These are phyloP conservation scores for Halcyon leucocephala DNA, from an alignment of 2,797 vertebrate genomes.

Conservation along the genomic window DNA sequence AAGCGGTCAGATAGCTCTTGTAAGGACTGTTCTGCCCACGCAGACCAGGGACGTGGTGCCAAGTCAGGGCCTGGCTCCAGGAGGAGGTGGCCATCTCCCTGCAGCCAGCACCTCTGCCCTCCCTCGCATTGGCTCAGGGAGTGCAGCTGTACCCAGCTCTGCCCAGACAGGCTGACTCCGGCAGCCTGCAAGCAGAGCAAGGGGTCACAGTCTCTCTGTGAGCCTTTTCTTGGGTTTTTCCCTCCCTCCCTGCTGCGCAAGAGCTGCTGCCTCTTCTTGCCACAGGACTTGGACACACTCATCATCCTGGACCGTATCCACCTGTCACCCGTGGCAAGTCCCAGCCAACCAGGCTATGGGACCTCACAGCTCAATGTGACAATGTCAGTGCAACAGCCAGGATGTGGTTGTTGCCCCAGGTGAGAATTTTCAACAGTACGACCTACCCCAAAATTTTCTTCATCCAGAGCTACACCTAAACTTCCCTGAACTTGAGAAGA, in stretches of 20 bases:
- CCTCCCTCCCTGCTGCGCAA: rapidly evolving
- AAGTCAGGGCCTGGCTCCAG: background rate
- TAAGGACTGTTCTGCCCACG: background rate
- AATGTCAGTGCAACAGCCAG: background rate
- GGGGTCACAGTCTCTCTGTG: rapidly evolving
- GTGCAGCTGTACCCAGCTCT: rapidly evolving
- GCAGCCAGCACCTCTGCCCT: background rate
- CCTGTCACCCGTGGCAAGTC: rapidly evolving
- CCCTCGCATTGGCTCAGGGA: rapidly evolving
- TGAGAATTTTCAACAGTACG: background rate
- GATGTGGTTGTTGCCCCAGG: background rate
- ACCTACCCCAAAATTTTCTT: background rate
- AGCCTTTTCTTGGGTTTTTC: background rate
- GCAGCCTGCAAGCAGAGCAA: background rate
- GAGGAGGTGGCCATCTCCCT: background rate
- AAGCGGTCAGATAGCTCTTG: rapidly evolving
- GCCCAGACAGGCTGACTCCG: background rate
- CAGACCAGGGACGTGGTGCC: background rate
- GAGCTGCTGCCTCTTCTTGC: rapidly evolving
- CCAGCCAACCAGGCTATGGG: rapidly evolving
- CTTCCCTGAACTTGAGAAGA: background rate
- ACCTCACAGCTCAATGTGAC: background rate
- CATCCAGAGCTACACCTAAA: background rate
- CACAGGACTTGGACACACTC: background rate
- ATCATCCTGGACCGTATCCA: rapidly evolving